A percentile compares a stretch with the other conserved stretches of the same genome.
phyloP scores from a whole-genome alignment of 2,113 vertebrate species.

The Silurus meridionalis region DNA sequence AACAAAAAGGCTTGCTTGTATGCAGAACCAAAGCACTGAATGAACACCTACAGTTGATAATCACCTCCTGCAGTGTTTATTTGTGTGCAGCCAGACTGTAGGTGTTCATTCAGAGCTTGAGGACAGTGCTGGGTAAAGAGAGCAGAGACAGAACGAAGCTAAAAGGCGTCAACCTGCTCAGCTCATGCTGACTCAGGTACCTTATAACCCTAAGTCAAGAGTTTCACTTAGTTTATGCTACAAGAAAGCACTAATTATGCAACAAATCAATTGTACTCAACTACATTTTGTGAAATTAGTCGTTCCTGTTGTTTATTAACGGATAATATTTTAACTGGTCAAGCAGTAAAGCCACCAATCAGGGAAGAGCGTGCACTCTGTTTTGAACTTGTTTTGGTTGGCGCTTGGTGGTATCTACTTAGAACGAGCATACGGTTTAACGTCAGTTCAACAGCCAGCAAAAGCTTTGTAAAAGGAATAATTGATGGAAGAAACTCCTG shows the following conservation, averaged over 20 bases:
- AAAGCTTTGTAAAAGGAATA: too few relatives aligned
- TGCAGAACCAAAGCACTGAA: background rate
- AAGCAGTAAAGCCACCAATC: too few relatives aligned
- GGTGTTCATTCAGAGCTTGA: background rate
- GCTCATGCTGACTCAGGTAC: background rate
- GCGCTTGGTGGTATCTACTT: too few relatives aligned
- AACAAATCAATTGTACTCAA: too few relatives aligned
- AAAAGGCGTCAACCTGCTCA: conserved; percentile 4
- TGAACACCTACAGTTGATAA: background rate
- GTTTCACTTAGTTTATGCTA: background rate
- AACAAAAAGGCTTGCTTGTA: background rate
- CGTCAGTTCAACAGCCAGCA: too few relatives aligned
- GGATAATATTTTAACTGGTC: too few relatives aligned
- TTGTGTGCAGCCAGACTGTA: background rate
- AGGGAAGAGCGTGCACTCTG: too few relatives aligned
- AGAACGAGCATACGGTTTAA: too few relatives aligned
- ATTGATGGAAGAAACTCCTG: too few relatives aligned
- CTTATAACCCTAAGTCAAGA: background rate
- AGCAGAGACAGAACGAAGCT: background rate
- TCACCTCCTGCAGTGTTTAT: conserved; percentile 7
- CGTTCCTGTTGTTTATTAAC: too few relatives aligned
- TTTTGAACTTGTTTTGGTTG: too few relatives aligned
- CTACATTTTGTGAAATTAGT: too few relatives aligned
- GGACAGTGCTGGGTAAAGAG: background rate
- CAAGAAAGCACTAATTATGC: background rate